These are phyloP conservation scores for Scatophagus argus DNA, from an alignment of 2,113 vertebrate genomes.

Conservation along the genomic window DNA sequence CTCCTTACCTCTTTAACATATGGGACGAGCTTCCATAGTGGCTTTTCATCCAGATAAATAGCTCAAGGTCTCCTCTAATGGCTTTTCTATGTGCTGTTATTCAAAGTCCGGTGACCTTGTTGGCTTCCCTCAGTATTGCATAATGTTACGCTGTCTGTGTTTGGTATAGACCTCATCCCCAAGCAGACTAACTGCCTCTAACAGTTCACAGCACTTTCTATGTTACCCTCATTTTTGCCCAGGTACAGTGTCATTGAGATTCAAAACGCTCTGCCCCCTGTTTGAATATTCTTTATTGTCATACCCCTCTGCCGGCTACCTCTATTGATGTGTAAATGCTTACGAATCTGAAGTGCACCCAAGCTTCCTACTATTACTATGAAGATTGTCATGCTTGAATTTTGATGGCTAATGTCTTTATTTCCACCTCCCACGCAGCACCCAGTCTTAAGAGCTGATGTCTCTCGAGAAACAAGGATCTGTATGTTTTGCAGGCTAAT, in stretches of 20 bases:
- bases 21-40: not conserved
- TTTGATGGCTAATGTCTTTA: slow-evolving; percentile 54
- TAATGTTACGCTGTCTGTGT: not conserved
- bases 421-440: slow-evolving; percentile 33
- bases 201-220: not conserved
- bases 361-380: slow-evolving; percentile 43
- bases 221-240: slow-evolving; percentile 23
- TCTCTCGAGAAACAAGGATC: slow-evolving; percentile 24
- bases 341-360: slow-evolving; percentile 37
- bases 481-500: slow-evolving; percentile 29
- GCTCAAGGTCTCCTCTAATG: slow-evolving; percentile 40
- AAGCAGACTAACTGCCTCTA: slow-evolving; percentile 6
- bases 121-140: not conserved
- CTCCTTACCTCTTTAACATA: not conserved
- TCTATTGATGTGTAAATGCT: slow-evolving; percentile 79
- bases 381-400: slow-evolving; percentile 51
- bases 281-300: slow-evolving; percentile 65
- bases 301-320: slow-evolving; percentile 30
- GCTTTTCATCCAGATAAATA: slow-evolving; percentile 20
- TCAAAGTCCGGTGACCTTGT: slow-evolving; percentile 16
- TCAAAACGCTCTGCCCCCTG: slow-evolving; percentile 19
- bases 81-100: slow-evolving; percentile 17
- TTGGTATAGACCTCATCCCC: slow-evolving; percentile 13
- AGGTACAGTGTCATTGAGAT: slow-evolving; percentile 46
- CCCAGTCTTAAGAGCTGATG: not conserved